Evolutionary conservation across 2,797 vertebrate genomes (phyloP), one percentile per base, ranked within the genome.

Genomic region (Neostethus bicornis): DNA sequence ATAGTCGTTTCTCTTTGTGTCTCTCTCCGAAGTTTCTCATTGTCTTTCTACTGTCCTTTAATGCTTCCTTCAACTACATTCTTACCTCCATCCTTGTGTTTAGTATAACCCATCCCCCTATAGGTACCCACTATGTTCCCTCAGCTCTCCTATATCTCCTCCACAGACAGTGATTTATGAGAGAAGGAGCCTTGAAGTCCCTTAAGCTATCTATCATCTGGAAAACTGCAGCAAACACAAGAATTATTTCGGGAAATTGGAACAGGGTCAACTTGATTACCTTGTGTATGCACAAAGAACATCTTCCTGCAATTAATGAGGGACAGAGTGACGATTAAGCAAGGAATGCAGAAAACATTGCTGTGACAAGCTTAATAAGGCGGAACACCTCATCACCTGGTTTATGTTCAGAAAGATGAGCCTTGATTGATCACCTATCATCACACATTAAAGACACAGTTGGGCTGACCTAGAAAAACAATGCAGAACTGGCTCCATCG

Each of bases 221-320:
- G 80, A 90, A 92, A 91, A 91, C 84, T 91, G 91, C 92, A 90
- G 89, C 89, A 91, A 92, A 91, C 80, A 90, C 85, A 88, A 75
- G 81, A 91, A 90, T 91, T 93, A 93, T 93, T 93, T 93, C 88
- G 73, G 89, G 90, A 92, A 93, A 92, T 83, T 91, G 87, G 91
- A 92, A 85, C 91, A 73, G 83, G 82, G 86, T 90, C 85, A 86
- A 81, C 87, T 85, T 89, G 85, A 92, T 90, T 91, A 90, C 87
- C 75, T 81, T 75, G 84, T 86, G 62, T 72, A 53, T 73, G 82
- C 79, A 84, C 80, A 80, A 65, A 86, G 79, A 89, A 85, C 75
- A 73, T 79, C 78, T 81, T 66, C 45, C 63, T 39, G 68, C 87
- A 85, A 80, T 88, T 88, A 90, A 86, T 89, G 70, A 82, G 62